Percentiles rank a stretch among this genome's conserved stretches.
Evolutionary conservation across 2,113 vertebrate genomes (phyloP).

Genomic region (Strix aluco): DNA sequence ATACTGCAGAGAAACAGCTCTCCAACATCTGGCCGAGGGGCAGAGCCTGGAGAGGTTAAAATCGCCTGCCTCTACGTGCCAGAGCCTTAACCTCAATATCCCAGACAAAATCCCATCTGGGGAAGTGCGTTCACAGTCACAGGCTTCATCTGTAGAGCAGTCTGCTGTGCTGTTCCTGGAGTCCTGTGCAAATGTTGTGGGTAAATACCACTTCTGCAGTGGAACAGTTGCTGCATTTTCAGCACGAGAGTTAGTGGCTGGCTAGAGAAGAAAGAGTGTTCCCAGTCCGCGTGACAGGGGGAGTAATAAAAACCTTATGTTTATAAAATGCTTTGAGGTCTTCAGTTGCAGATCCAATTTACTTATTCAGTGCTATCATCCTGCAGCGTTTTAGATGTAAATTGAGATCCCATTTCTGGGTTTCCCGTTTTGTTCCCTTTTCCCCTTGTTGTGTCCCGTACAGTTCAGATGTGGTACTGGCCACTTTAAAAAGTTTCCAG

Average conservation of each 20-base stretch:
- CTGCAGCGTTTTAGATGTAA: not conserved
- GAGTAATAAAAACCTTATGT: conserved; percentile 23
- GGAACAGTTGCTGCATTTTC: not conserved
- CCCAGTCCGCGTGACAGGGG: not conserved
- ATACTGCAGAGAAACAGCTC: not conserved
- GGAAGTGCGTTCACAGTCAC: not conserved
- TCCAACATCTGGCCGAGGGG: not conserved
- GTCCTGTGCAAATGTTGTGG: not conserved
- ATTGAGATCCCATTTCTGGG: not conserved
- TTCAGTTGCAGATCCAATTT: conserved; percentile 12
- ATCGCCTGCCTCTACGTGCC: not conserved
- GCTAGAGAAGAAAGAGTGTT: conserved; percentile 18
- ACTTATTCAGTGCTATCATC: not conserved
- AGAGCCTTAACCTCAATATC: not conserved
- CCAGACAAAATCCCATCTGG: not conserved
- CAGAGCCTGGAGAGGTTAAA: not conserved
- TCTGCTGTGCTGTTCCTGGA: not conserved
- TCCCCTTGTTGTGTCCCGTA: not conserved
- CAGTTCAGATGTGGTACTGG: not conserved
- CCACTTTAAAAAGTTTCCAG: not conserved
- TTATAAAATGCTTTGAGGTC: conserved; percentile 6
- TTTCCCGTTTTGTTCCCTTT: not conserved
- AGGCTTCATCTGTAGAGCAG: not conserved
- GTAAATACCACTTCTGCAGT: not conserved
- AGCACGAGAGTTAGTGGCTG: not conserved